Percentiles rank a stretch among this genome's conserved stretches.
Evolutionary conservation across 2,113 vertebrate genomes (phyloP).

Genomic region (Onychostruthus taczanowskii): DNA sequence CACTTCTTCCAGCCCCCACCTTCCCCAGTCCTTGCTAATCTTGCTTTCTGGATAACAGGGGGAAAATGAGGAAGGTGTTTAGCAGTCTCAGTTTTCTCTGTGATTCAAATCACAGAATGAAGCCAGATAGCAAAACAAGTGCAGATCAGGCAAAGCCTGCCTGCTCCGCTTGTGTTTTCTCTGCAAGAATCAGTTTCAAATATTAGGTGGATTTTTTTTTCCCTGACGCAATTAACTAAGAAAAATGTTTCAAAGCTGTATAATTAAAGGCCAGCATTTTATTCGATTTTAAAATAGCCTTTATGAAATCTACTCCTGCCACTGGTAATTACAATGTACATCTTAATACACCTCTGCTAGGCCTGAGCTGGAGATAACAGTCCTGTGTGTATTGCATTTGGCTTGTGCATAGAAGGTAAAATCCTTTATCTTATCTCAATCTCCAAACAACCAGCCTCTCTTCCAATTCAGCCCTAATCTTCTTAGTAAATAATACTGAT

Average conservation of each 20-base stretch:
- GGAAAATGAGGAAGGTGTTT: conserved; percentile 31
- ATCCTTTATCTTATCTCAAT: conserved; percentile 97
- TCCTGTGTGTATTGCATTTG: conserved; percentile 77
- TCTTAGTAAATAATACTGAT: conserved; percentile 99
- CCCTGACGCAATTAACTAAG: conserved; percentile 78
- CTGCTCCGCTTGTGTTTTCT: conserved; percentile 31
- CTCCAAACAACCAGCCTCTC: conserved; percentile 97
- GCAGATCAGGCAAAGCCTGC: conserved; percentile 25
- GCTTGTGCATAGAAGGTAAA: conserved; percentile 81
- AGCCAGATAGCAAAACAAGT: conserved; percentile 61
- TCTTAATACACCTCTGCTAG: conserved; percentile 92
- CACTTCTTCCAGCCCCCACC: neutral
- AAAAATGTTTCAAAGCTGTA: conserved; percentile 80
- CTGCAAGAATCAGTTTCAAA: conserved; percentile 80
- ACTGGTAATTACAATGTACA: conserved; percentile 96
- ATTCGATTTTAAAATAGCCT: conserved; percentile 79
- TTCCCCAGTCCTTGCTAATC: conserved; percentile 50
- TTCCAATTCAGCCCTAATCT: conserved; percentile 98
- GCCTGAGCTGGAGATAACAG: conserved; percentile 89
- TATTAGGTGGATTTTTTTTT: conserved; percentile 71
- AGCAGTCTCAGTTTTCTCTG: conserved; percentile 31
- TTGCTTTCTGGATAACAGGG: conserved; percentile 57
- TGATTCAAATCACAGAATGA: conserved; percentile 57
- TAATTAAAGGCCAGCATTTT: conserved; percentile 82
- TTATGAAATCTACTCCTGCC: conserved; percentile 95